phyloP scores from a whole-genome alignment of 2,113 vertebrate species.

The Gallinago jamesoni region DNA sequence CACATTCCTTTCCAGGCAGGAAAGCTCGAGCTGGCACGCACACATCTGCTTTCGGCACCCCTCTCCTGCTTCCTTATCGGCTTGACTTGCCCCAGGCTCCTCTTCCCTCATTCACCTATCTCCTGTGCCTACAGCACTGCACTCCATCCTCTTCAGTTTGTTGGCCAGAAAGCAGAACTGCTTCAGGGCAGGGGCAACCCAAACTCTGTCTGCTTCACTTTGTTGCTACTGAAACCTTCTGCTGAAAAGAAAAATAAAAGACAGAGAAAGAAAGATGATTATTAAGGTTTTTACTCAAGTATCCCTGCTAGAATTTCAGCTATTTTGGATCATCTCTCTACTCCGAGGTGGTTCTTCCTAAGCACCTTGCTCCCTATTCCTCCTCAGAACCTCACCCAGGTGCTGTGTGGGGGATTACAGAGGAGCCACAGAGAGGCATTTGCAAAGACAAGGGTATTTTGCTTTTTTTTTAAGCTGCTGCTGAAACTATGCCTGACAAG shows the following conservation, averaged over 20 bases:
- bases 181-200: background rate
- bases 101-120: background rate
- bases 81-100: background rate
- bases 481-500: background rate
- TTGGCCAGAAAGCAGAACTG: background rate
- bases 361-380: background rate
- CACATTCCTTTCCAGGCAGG: background rate
- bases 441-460: background rate
- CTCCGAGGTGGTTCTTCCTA: background rate
- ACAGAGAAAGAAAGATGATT: accelerated
- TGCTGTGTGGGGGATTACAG: background rate
- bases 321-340: background rate
- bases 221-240: background rate
- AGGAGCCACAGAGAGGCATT: background rate
- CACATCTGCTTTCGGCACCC: background rate
- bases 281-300: background rate
- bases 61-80: background rate
- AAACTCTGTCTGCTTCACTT: background rate
- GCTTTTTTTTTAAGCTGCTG: background rate
- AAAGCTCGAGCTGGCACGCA: background rate
- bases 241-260: background rate
- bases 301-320: background rate
- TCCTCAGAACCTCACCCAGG: background rate
- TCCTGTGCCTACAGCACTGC: background rate
- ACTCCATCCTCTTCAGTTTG: background rate